phyloP scores from a whole-genome alignment of 1,140 invertebrate species.

The Alviniconcha marisindica region DNA sequence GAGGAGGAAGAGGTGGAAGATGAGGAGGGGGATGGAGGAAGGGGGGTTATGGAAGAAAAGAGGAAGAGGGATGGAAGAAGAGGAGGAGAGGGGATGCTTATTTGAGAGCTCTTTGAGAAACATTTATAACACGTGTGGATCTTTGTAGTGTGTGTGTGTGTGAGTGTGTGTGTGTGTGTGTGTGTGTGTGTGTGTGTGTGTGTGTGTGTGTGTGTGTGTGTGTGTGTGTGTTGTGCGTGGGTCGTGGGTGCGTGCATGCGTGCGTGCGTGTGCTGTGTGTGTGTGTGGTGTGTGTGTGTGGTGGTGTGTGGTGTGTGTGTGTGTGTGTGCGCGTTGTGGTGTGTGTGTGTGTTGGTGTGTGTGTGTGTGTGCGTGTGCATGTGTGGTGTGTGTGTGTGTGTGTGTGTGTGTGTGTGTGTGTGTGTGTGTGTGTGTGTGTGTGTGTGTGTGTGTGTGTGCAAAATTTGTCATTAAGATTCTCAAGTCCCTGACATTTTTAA shows the following conservation, averaged over 20 bases:
- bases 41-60: no score
- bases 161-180: slow-evolving; percentile 6
- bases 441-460: not conserved
- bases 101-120: no score
- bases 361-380: not conserved
- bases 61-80: no score
- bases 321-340: no score
- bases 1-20: no score
- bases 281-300: no score
- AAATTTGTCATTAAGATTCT: no score
- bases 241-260: not conserved
- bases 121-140: not conserved
- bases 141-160: not conserved
- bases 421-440: not conserved
- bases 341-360: not conserved
- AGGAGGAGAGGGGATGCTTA: no score
- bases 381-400: not conserved
- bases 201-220: slow-evolving; percentile 11
- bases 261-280: not conserved
- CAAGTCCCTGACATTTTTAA: no score
- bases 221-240: no score
- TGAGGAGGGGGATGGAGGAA: no score
- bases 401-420: not conserved
- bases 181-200: slow-evolving; percentile 12
- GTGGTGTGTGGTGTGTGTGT: no score